These are phyloP conservation scores for Cephus sareptanus DNA, from an alignment of 2,888 invertebrate genomes.

Conservation along the genomic window DNA sequence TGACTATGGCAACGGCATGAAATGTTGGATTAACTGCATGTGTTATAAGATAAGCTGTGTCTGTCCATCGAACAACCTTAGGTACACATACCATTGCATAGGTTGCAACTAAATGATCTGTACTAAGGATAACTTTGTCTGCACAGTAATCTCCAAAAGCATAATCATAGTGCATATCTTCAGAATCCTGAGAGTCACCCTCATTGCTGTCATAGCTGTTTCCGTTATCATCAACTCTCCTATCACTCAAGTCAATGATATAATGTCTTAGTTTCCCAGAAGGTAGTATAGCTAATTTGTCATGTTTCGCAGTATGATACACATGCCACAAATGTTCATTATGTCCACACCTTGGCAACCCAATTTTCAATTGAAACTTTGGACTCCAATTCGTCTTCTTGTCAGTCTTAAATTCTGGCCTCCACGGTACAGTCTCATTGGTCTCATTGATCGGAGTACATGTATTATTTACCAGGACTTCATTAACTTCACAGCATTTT, in stretches of 20 bases:
- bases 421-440: constrained; percentile 53
- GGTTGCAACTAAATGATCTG: constrained; percentile 71
- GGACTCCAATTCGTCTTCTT: constrained; percentile 22
- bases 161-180: constrained; percentile 73
- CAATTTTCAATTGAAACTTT: constrained; percentile 51
- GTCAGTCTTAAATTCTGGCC: constrained; percentile 47
- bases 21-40: constrained; percentile 83
- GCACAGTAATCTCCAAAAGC: constrained; percentile 82
- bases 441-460: constrained; percentile 73
- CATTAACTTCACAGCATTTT: constrained; percentile 82
- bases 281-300: constrained; percentile 69
- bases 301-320: constrained; percentile 48
- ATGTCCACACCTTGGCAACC: constrained; percentile 50
- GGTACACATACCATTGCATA: constrained; percentile 83
- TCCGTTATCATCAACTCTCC: constrained; percentile 28
- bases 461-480: constrained; percentile 75
- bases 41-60: constrained; percentile 78
- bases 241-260: constrained; percentile 59
- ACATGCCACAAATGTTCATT: constrained; percentile 59
- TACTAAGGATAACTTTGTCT: constrained; percentile 74
- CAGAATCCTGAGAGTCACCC: constrained; percentile 23
- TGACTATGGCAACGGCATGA: constrained; percentile 78
- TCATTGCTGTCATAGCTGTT: constrained; percentile 62
- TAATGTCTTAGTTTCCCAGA: constrained; percentile 82
- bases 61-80: constrained; percentile 78